Base-by-base conservation (phyloP, 2,797 vertebrate species). In the Gallinago stenura region DNA sequence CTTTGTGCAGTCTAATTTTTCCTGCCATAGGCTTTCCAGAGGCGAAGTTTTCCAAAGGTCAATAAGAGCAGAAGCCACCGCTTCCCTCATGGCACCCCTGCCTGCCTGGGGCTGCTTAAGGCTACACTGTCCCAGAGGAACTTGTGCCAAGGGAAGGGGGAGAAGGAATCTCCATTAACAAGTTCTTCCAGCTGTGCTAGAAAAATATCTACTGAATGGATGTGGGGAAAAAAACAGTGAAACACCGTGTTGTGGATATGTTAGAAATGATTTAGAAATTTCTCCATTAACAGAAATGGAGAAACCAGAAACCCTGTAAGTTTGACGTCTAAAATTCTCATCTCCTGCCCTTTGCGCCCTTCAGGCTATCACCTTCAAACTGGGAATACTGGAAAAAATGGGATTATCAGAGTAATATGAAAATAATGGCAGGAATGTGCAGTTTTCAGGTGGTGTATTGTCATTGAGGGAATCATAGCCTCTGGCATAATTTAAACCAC, bases 11-110 rank as follows among this genome's bases (percentile, higher is more conserved):
- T 28, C 56, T 60, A 20, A 37, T n/a, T 73, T 86, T 82, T 87
- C n/a, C 62, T 83, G 16, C 35, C 56, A 1, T 5, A 41, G 51
- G 35, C 20, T 77, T 92, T 94, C 51, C 60, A 73, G 71, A 83
- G 51, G 68, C 10, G 3, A 20, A 33, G 26, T 56, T 90, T 86
- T 83, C 53, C 76, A 94, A 91, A 96, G 76, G 91, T 88, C 80
- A 70, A 3, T 91, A 54, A 61, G 15, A 51, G 3, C 77, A 51
- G 46, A 79, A 86, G 62, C 62, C 62, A 51, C 26, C 65, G 77
- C 58, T 91, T 76, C 87, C 68, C 64, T 78, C 50, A 57, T 0
- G 0, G 50, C 48, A 60, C 10, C 35, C 9, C 46, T 60, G 78
- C 4, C 45, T 57, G n/a, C 7, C 26, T 35, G 43, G 16, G 20